These are phyloP conservation scores for Trissolcus brochymenae DNA, from an alignment of 2,888 invertebrate genomes.

Conservation along the genomic window DNA sequence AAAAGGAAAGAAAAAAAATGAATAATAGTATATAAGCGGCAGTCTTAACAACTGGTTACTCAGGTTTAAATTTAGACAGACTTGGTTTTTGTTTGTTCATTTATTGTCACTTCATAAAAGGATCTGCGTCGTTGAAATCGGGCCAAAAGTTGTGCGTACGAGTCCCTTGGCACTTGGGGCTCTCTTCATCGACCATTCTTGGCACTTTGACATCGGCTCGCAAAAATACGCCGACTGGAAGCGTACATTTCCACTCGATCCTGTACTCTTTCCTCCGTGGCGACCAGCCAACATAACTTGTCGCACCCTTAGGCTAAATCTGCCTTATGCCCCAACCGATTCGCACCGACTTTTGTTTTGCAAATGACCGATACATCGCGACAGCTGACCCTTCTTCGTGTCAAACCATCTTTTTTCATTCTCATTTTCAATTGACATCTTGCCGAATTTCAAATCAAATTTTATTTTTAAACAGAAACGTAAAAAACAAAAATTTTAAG, in stretches of 20 bases:
- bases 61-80: constrained; percentile 45
- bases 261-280: constrained; percentile 62
- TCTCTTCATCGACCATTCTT: constrained; percentile 51
- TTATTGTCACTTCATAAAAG: constrained; percentile 58
- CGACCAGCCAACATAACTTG: constrained; percentile 68
- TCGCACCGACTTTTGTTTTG: constrained; percentile 53
- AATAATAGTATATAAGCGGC: constrained; percentile 10
- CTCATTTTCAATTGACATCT: constrained; percentile 34
- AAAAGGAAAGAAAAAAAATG: background rate
- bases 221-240: constrained; percentile 55
- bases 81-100: constrained; percentile 54
- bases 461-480: constrained; percentile 9
- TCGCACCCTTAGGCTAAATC: constrained; percentile 72
- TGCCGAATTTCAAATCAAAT: constrained; percentile 22
- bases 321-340: constrained; percentile 64
- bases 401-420: constrained; percentile 22
- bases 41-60: constrained; percentile 20
- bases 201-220: constrained; percentile 56
- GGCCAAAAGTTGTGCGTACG: constrained; percentile 49
- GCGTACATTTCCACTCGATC: constrained; percentile 59
- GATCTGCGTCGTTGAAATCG: constrained; percentile 59
- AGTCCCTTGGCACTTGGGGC: constrained; percentile 39
- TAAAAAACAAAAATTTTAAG: too few relatives aligned
- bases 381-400: constrained; percentile 43
- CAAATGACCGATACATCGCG: constrained; percentile 52